Evolutionary conservation across 2,888 invertebrate species (phyloP), one percentile per base, ranked within the genome.

Genomic region (Lasiommata megera): DNA sequence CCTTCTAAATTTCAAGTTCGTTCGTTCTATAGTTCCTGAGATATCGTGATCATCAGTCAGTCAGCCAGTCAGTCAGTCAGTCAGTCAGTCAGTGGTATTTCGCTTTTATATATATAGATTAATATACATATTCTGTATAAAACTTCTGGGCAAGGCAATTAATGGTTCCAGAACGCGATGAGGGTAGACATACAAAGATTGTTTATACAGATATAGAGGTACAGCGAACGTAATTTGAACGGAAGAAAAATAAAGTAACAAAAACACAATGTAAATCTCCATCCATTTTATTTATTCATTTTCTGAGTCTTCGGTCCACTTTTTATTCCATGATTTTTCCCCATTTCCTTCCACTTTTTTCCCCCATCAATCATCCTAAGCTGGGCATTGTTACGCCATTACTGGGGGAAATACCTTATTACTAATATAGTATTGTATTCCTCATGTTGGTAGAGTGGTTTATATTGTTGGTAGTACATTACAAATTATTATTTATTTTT

Each of bases 361-460:
- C 31, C 50, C 52, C 55, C 63, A 66, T 66, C 66, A 61, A 66
- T 66, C 66, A 64, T 53, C 47, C 38, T 38, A 47, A 58, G 55
- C 60, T 54, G 43, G 51, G 52, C 59, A 52, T 60, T 62, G 61
- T 60, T 60, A 53, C 43, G 54, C 40, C 64, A 55, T 53, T 58
- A 54, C 61, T 14, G 29, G 43, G 31, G 46, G 29, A 43, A 43
- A 50, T 38, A 60, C 54, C 48, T 58, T 3, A 6, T 12, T 14
- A 58, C 59, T 61, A 61, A 66, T 64, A 61, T 56, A 54, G 41
- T 56, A 61, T 53, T 56, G 54, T 56, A 34, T 34, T 34, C 28
- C 43, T 40, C n/a, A n/a, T 40, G 40, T 7, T 9, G 40, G 12
- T 34, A 11, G 11, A 34, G 34, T 34, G 11, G 14, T 28, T 44